phyloP scores from a whole-genome alignment of 2,113 vertebrate species.

The Apaloderma vittatum region DNA sequence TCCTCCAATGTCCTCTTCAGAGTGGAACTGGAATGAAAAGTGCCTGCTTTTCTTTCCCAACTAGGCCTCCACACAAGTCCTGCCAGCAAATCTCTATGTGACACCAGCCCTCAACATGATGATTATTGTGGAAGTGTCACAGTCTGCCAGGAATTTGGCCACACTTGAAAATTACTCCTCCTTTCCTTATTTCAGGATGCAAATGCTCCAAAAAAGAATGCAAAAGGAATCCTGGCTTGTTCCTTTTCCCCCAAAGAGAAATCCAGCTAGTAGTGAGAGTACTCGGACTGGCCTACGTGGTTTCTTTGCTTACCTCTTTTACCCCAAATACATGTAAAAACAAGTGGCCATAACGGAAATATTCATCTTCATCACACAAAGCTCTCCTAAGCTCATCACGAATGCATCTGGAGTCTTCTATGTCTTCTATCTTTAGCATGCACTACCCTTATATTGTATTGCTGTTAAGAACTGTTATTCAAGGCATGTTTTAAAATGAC shows the following conservation, averaged over 20 bases:
- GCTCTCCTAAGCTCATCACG: neutral
- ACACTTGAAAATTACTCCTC: neutral
- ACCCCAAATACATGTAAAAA: neutral
- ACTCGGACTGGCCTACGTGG: neutral
- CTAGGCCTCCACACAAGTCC: neutral
- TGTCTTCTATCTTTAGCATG: neutral
- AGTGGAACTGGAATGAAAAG: slow-evolving; percentile 28
- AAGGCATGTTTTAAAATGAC: neutral
- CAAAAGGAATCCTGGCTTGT: neutral
- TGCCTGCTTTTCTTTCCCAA: neutral
- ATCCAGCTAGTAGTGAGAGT: neutral
- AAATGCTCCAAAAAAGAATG: neutral
- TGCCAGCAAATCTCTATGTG: slow-evolving; percentile 32
- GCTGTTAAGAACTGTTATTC: neutral
- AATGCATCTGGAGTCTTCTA: neutral
- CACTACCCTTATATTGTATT: neutral
- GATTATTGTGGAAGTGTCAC: neutral
- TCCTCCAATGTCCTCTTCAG: neutral
- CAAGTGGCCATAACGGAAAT: neutral
- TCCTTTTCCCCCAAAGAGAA: neutral
- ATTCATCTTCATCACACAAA: neutral
- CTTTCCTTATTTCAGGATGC: neutral
- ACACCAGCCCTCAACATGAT: neutral
- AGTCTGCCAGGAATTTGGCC: neutral
- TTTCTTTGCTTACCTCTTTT: neutral